Evolutionary conservation across 1,140 invertebrate species (phyloP).

Genomic region (Pogonomyrmex californicus): DNA sequence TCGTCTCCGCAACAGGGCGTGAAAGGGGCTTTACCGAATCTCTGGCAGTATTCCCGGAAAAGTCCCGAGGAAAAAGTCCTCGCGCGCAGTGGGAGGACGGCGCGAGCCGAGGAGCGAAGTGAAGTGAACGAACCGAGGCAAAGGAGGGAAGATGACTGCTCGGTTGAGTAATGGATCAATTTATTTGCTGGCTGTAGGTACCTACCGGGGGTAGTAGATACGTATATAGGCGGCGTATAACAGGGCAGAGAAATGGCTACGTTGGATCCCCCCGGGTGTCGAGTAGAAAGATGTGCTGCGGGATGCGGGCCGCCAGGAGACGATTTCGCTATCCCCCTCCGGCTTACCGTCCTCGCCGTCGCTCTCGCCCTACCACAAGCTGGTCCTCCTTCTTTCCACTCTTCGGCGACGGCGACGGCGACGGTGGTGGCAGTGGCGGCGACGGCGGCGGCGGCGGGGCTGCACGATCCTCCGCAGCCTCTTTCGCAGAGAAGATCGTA

Average conservation of each 20-base stretch:
- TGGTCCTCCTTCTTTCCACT: constrained; percentile 54
- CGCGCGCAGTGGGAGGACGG: constrained; percentile 33
- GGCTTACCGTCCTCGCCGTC: constrained; percentile 59
- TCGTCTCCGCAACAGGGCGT: constrained; percentile 76
- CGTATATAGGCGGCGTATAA: constrained; percentile 78
- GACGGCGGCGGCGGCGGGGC: not conserved
- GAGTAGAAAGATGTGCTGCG: constrained; percentile 83
- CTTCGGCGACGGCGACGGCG: constrained; percentile 46
- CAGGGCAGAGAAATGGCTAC: constrained; percentile 81
- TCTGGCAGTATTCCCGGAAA: constrained; percentile 77
- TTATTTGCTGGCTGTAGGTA: constrained; percentile 82
- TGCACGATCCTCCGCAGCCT: constrained; percentile 65
- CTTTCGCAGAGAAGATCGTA: constrained; percentile 81
- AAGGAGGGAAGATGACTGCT: constrained; percentile 84
- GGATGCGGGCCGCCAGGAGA: constrained; percentile 82
- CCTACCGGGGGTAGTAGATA: constrained; percentile 76
- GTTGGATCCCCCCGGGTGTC: constrained; percentile 79
- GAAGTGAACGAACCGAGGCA: constrained; percentile 71
- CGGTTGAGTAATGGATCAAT: constrained; percentile 86
- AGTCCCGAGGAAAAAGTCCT: constrained; percentile 71
- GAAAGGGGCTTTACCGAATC: constrained; percentile 78
- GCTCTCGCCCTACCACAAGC: constrained; percentile 58
- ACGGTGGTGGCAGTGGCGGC: not conserved
- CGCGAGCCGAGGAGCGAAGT: constrained; percentile 59
- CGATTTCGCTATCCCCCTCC: constrained; percentile 79